A percentile compares a stretch with the other conserved stretches of the same genome.
Conservation (phyloP, 2,113 vertebrate genomes). For the Carassius gibelio region DNA sequence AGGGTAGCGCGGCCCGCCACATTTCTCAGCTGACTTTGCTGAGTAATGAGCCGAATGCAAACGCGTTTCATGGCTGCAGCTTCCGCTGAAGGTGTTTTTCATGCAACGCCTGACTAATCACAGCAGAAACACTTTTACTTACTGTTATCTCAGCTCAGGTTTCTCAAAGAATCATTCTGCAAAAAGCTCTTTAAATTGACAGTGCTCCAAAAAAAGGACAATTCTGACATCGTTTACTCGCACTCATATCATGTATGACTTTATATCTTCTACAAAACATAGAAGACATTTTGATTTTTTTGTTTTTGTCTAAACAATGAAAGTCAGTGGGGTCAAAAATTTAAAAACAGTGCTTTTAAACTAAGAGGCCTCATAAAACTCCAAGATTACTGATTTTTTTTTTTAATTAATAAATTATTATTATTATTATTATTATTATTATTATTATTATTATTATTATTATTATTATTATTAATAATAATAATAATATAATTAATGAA, state of each 20-base stretch:
- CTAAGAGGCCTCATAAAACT: not conserved
- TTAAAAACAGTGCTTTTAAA: not conserved
- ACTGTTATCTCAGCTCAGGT: constrained; percentile 9
- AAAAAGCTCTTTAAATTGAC: constrained; percentile 1
- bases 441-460: too few relatives aligned
- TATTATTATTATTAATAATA: too few relatives aligned
- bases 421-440: too few relatives aligned
- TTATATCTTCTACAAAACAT: not conserved
- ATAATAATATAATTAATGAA: too few relatives aligned
- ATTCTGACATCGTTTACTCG: not conserved
- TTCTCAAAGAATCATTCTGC: not conserved
- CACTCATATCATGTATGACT: not conserved
- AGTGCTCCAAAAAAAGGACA: not conserved
- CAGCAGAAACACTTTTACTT: constrained; percentile 44
- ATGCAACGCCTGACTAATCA: constrained; percentile 55
- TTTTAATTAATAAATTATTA: not conserved
- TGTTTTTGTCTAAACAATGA: not conserved
- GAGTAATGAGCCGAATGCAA: constrained; percentile 62
- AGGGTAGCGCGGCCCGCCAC: constrained; percentile 41
- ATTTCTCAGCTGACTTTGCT: constrained; percentile 60
- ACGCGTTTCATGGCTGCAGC: constrained; percentile 44
- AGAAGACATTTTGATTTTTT: not conserved
- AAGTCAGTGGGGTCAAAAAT: not conserved
- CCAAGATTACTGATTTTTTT: rapidly evolving
- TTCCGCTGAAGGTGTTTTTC: constrained; percentile 56